Base-by-base conservation (phyloP, 2,113 vertebrate species). In the Macheiramphus alcinus region DNA sequence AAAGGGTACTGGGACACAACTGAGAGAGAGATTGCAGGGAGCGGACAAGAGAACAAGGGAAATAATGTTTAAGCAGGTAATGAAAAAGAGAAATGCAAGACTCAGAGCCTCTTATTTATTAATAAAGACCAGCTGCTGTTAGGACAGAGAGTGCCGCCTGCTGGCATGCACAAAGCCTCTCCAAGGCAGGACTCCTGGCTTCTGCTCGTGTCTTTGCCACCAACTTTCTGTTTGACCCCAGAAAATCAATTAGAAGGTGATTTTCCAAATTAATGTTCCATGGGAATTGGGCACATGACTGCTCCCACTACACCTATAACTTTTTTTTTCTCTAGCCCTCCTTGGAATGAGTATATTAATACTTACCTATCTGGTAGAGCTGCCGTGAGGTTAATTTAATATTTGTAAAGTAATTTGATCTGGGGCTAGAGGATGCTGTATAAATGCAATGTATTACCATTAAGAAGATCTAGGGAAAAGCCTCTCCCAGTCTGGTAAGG, bases 71-170 rank as follows among this genome's bases (percentile, higher is more conserved):
- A 52, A 86, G 63, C 48, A 73, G 75, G 12, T 52, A 91, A 47
- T 48, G 72, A 82, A 89, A 70, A 58, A 61, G 40, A 85, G 40
- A 68, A 90, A 82, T 65, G 16, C 25, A 42, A 56, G 63, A 34
- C 18, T 53, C 2, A 0, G 80, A 70, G 42, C 45, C 40, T 86
- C 63, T 83, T 29, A 13, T 48, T 83, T 73, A 19, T 73, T 73
- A 61, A 47, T 36, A 80, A 56, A 80, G 40, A 61, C 55, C 32
- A 56, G 15, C 11, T 62, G 58, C 63, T 90, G 50, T 67, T 65
- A 93, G 73, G 84, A 88, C 58, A 80, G 80, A 72, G 84, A 80
- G 74, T 94, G 94, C 89, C 10, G 42, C 81, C 94, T 97, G 55
- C 89, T 74, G 75, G 78, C 59, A 5, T 14, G 16, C 9, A 2